Conservation (phyloP, 2,797 vertebrate genomes). For the Hydrophis major region DNA sequence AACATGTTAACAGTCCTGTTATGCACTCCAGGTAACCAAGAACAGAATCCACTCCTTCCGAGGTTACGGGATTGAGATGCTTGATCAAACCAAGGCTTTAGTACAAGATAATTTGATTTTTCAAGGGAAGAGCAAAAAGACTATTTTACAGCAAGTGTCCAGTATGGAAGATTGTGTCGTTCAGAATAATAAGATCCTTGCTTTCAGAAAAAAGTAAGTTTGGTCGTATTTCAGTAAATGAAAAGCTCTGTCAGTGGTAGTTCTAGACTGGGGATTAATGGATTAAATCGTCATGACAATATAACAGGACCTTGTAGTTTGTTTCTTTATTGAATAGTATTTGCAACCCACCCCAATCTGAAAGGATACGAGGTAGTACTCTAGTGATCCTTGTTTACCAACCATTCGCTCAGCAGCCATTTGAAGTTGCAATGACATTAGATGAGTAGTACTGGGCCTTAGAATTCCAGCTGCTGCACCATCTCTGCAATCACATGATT, state of each 20-base stretch:
- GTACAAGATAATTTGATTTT: constrained; percentile 88
- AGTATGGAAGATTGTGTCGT: constrained; percentile 78
- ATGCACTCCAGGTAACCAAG: constrained; percentile 77
- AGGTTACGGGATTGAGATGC: constrained; percentile 80
- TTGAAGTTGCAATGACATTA: neutral
- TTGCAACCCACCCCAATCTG: neutral
- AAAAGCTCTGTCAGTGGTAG: neutral
- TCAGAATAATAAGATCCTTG: constrained; percentile 82
- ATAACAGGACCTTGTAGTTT: neutral
- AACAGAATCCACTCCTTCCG: constrained; percentile 86
- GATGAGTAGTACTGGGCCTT: neutral
- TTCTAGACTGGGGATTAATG: neutral
- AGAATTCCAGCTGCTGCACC: neutral
- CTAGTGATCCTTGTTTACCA: neutral
- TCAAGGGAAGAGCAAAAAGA: constrained; percentile 82
- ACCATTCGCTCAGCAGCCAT: neutral
- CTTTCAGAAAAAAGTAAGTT: constrained; percentile 76
- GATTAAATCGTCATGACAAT: neutral
- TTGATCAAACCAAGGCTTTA: constrained; percentile 79
- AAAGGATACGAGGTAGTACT: neutral
- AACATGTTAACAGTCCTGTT: neutral
- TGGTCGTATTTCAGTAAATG: neutral
- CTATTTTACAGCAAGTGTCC: constrained; percentile 76
- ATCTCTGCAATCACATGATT: neutral
- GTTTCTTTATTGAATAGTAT: neutral